Evolutionary conservation across 2,113 vertebrate species (phyloP).

Genomic region (Thomomys bottae): DNA sequence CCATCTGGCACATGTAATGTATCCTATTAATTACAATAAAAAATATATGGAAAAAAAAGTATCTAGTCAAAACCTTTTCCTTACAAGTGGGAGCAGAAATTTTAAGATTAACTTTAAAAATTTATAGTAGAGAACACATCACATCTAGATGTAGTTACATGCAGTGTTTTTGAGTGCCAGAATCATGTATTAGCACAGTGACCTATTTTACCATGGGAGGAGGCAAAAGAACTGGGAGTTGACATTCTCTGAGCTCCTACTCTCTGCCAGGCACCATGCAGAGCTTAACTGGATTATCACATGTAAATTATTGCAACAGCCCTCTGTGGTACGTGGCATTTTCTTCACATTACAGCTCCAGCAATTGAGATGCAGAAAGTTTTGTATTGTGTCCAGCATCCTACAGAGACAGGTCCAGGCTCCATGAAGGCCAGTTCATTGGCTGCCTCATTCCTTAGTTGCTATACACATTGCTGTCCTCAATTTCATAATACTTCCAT

Average conservation of each 20-base stretch:
- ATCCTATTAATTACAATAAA: too few relatives aligned
- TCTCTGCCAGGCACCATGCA: not conserved
- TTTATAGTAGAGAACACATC: slow-evolving; percentile 22
- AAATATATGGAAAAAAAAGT: too few relatives aligned
- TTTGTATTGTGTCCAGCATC: not conserved
- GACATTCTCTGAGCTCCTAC: not conserved
- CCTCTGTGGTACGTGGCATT: not conserved
- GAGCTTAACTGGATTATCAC: not conserved
- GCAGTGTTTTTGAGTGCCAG: slow-evolving; percentile 11
- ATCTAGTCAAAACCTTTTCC: not conserved
- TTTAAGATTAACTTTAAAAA: not conserved
- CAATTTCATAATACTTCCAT: not conserved
- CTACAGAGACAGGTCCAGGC: not conserved
- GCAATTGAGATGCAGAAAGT: not conserved
- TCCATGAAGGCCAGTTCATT: not conserved
- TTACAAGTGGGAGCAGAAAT: slow-evolving; percentile 22
- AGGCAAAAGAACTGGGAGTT: not conserved
- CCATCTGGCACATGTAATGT: too few relatives aligned
- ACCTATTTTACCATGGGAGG: not conserved
- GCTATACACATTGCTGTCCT: not conserved
- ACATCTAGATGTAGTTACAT: not conserved
- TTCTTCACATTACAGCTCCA: not conserved
- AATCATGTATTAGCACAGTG: not conserved
- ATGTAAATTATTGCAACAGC: not conserved
- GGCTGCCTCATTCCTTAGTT: not conserved